Percentiles rank a stretch among this genome's conserved stretches.
These are phyloP conservation scores for Pantherophis alleghaniensis DNA, from an alignment of 2,797 vertebrate species.

Conservation along the genomic window DNA sequence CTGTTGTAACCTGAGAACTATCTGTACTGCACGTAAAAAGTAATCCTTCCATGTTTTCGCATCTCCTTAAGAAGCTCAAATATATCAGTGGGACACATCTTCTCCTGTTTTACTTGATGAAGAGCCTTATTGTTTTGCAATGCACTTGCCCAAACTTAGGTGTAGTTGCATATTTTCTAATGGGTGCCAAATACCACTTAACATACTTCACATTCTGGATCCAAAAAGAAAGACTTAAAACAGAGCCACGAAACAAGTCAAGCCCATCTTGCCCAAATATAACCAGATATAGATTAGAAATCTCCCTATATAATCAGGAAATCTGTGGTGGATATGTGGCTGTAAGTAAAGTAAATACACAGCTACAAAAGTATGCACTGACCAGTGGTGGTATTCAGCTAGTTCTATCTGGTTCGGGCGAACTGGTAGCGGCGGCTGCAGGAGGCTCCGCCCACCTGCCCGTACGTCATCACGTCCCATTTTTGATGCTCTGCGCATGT, in stretches of 20 bases:
- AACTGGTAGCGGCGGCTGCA: too few species aligned
- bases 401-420: too few species aligned
- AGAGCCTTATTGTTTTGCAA: not conserved
- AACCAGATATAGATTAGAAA: not conserved
- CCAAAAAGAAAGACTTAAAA: not conserved
- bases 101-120: not conserved
- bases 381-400: too few species aligned
- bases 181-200: not conserved
- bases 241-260: slow-evolving; percentile 26
- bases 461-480: too few species aligned
- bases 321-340: slow-evolving; percentile 34
- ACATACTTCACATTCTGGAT: not conserved
- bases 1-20: not conserved
- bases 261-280: not conserved
- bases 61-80: not conserved
- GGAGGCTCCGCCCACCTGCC: too few species aligned
- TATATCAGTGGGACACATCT: not conserved
- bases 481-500: too few species aligned
- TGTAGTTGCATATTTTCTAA: not conserved
- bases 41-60: not conserved
- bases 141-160: not conserved
- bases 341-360: slow-evolving; percentile 32
- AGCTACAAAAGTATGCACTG: not conserved
- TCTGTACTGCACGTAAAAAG: not conserved
- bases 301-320: slow-evolving; percentile 16